Percentiles rank a stretch among this genome's conserved stretches.
These are phyloP conservation scores for Tachystola acroxantha DNA, from an alignment of 2,888 invertebrate species.

Conservation along the genomic window DNA sequence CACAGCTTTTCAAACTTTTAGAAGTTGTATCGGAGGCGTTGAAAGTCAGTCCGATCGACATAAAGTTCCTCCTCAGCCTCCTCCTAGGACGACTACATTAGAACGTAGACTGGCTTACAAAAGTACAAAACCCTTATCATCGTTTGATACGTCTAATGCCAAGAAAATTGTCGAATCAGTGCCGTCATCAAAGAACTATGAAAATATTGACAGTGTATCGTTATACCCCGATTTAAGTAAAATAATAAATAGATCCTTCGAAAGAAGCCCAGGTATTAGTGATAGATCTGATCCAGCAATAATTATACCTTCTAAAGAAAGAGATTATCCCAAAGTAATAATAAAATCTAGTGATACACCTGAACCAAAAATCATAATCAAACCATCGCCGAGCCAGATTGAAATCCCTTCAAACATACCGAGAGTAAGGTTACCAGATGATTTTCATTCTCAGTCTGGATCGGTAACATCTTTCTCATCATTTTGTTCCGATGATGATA, in stretches of 20 bases:
- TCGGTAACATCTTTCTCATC: constrained; percentile 60
- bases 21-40: constrained; percentile 37
- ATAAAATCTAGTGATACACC: constrained; percentile 69
- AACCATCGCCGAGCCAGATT: constrained; percentile 68
- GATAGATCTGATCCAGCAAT: constrained; percentile 26
- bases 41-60: constrained; percentile 50
- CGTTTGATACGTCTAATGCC: constrained; percentile 44
- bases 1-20: constrained; percentile 58
- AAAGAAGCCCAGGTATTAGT: constrained; percentile 23
- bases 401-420: constrained; percentile 59
- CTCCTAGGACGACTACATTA: constrained; percentile 85
- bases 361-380: constrained; percentile 80
- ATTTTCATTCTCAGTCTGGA: constrained; percentile 55
- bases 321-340: constrained; percentile 68
- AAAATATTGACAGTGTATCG: constrained; percentile 55
- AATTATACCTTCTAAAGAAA: constrained; percentile 30
- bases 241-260: constrained; percentile 36
- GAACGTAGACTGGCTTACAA: constrained; percentile 75
- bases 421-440: constrained; percentile 69
- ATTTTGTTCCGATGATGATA: constrained; percentile 57
- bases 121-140: constrained; percentile 58
- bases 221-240: constrained; percentile 22
- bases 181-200: constrained; percentile 41
- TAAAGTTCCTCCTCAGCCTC: constrained; percentile 83
- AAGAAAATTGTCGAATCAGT: constrained; percentile 37